Conservation (phyloP, 2,113 vertebrate genomes). For the Zosterops japonicus region DNA sequence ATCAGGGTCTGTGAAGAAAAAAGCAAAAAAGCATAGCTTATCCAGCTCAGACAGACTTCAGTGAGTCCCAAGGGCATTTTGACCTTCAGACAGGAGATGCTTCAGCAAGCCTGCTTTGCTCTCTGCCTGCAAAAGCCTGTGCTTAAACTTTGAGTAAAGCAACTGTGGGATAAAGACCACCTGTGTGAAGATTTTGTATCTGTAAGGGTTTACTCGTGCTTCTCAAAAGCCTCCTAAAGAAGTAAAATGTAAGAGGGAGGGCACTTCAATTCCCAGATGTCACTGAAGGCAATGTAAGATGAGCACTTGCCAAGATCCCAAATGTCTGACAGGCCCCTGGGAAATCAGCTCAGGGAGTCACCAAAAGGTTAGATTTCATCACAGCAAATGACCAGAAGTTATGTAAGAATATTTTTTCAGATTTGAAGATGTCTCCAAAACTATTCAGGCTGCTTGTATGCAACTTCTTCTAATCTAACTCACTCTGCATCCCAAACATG, state of each 20-base stretch:
- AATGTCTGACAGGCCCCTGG: not conserved
- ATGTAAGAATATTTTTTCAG: not conserved
- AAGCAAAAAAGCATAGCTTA: not conserved
- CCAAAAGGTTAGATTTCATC: not conserved
- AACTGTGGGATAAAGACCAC: not conserved
- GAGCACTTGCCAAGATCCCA: not conserved
- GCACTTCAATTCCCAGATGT: not conserved
- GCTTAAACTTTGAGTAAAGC: not conserved
- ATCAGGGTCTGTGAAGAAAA: not conserved
- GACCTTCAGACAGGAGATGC: not conserved
- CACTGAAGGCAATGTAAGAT: not conserved
- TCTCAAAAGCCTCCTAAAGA: not conserved
- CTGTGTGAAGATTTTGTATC: not conserved
- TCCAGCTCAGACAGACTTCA: not conserved
- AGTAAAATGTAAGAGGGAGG: not conserved
- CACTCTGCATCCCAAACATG: not conserved
- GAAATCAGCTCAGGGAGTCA: not conserved
- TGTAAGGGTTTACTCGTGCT: not conserved
- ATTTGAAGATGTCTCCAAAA: not conserved
- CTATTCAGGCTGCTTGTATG: not conserved
- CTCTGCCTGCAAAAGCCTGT: not conserved
- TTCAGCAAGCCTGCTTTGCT: not conserved
- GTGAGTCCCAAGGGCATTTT: not conserved
- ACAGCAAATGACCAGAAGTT: not conserved
- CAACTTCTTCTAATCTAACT: conserved; percentile 10